These are phyloP conservation scores for Megaustenia siamemsis DNA, from an alignment of 2,888 invertebrate genomes.

Conservation along the genomic window DNA sequence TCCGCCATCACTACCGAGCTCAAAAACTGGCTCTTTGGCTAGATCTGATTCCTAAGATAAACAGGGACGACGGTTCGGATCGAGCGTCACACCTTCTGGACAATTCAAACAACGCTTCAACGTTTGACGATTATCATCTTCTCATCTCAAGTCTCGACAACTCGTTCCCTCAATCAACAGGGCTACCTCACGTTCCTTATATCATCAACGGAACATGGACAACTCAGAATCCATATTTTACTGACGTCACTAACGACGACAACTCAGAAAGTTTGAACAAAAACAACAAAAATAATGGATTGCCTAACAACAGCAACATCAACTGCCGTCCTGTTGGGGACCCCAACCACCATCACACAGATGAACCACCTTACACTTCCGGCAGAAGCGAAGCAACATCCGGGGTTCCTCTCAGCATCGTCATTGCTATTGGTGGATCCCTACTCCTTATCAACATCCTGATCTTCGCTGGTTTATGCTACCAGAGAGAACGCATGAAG, in stretches of 20 bases:
- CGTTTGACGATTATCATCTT: conserved; percentile 91
- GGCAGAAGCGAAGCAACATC: conserved; percentile 38
- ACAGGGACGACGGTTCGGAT: conserved; percentile 90
- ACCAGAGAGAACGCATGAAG: conserved; percentile 84
- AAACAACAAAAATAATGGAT: conserved; percentile 29
- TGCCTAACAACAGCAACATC: neutral
- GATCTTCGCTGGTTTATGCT: conserved; percentile 96
- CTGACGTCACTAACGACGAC: conserved; percentile 31
- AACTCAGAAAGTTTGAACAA: neutral
- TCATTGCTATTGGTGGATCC: conserved; percentile 94
- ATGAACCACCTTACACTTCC: conserved; percentile 46
- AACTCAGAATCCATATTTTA: conserved; percentile 7
- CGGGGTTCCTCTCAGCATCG: conserved; percentile 76
- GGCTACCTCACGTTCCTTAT: conserved; percentile 60
- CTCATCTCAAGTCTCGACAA: conserved; percentile 80
- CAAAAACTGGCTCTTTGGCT: conserved; percentile 97
- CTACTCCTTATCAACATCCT: conserved; percentile 93
- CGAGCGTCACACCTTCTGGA: conserved; percentile 91
- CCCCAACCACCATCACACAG: conserved; percentile 8
- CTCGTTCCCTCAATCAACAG: conserved; percentile 65
- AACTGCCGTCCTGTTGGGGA: neutral
- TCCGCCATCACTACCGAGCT: conserved; percentile 95
- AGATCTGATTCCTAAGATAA: conserved; percentile 93
- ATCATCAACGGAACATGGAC: conserved; percentile 47
- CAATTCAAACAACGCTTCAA: conserved; percentile 89